Evolutionary conservation across 2,113 vertebrate genomes (phyloP).

Genomic region (Neofelis nebulosa): DNA sequence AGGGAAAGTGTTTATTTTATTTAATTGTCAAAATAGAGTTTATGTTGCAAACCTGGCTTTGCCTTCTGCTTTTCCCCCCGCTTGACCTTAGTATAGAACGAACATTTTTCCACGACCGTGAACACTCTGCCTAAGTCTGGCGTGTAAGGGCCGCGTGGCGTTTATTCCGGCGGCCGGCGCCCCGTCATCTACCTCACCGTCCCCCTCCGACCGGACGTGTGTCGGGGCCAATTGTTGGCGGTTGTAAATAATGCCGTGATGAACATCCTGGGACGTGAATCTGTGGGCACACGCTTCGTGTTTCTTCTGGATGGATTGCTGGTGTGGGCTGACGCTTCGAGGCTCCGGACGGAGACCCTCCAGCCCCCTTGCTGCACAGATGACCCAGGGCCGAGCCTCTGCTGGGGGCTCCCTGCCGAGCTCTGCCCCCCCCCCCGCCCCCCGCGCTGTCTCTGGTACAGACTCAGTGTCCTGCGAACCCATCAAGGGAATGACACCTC

Average conservation of each 20-base stretch:
- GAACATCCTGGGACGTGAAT: background rate
- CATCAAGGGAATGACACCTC: background rate
- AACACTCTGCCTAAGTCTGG: too few species aligned
- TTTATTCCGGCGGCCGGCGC: fast-evolving
- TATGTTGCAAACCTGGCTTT: too few species aligned
- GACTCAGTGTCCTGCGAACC: background rate
- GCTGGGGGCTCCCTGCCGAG: background rate
- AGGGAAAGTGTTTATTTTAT: fast-evolving
- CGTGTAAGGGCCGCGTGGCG: fast-evolving
- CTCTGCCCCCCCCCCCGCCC: fast-evolving
- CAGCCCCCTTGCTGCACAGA: background rate
- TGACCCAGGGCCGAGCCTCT: fast-evolving
- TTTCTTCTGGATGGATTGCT: fast-evolving
- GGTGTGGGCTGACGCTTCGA: fast-evolving
- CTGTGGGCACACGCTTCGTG: fast-evolving
- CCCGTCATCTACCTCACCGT: fast-evolving
- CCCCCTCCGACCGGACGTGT: fast-evolving
- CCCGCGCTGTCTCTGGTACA: fast-evolving
- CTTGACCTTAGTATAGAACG: fast-evolving
- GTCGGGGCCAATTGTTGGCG: background rate
- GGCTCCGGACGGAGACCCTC: background rate
- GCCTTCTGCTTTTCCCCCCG: background rate
- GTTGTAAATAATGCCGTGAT: background rate
- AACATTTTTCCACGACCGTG: fast-evolving
- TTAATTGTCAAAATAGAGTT: background rate